phyloP scores from a whole-genome alignment of 2,888 invertebrate species.

The Cryptocheilus praepositus region DNA sequence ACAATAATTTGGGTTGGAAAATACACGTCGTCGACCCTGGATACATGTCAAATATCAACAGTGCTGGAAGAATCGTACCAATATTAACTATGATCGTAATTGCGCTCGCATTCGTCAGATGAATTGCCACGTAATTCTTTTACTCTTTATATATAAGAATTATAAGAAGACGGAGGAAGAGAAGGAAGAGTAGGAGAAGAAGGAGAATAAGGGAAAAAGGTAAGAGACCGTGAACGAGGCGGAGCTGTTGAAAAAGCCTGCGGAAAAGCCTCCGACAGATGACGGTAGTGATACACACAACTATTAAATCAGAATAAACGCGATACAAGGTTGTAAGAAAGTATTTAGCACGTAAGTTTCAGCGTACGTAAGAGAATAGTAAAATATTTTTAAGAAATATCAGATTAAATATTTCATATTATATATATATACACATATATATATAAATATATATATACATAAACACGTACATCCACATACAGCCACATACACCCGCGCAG shows the following conservation, averaged over 20 bases:
- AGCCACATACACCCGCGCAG: conserved; percentile 38
- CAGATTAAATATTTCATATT: conserved; percentile 72
- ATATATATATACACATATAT: conserved; percentile 45
- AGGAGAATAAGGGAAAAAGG: not conserved
- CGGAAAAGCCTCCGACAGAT: conserved; percentile 20
- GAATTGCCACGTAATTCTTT: conserved; percentile 42
- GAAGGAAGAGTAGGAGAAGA: too few relatives aligned
- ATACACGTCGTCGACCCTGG: conserved; percentile 90
- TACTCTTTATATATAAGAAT: conserved; percentile 7
- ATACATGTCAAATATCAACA: conserved; percentile 70
- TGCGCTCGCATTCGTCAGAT: conserved; percentile 47
- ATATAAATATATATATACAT: conserved; percentile 46
- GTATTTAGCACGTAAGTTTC: conserved; percentile 69
- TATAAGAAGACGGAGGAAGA: conserved; percentile 7
- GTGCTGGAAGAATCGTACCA: conserved; percentile 20
- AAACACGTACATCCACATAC: conserved; percentile 48
- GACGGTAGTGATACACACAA: conserved; percentile 39
- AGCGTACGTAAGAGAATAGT: conserved; percentile 62
- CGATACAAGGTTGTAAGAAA: conserved; percentile 74
- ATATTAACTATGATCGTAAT: conserved; percentile 31
- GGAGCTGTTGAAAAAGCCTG: conserved; percentile 24
- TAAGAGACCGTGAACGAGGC: conserved; percentile 13
- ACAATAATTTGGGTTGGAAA: conserved; percentile 94
- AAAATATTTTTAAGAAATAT: conserved; percentile 72
- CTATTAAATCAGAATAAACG: conserved; percentile 53